Conservation (phyloP, 64 coral and sea anemone genomes). For the Dendrophyllia cribrosa region DNA sequence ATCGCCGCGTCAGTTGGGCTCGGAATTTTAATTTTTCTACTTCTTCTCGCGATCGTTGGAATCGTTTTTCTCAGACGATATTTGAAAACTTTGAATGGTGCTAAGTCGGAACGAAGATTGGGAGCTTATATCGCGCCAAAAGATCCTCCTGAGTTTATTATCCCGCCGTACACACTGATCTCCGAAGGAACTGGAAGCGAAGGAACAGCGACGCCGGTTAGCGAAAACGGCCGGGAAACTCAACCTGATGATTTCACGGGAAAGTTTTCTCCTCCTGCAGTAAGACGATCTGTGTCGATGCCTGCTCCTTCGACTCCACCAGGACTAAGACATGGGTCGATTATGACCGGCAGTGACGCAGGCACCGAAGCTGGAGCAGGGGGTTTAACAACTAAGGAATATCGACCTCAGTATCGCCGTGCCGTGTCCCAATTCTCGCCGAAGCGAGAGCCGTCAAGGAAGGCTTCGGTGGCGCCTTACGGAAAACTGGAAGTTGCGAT, state of each 20-base stretch:
- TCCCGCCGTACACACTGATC: slow-evolving; percentile 74
- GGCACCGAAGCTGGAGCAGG: background rate
- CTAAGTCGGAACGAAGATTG: background rate
- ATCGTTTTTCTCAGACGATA: slow-evolving; percentile 15
- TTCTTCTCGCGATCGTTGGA: slow-evolving; percentile 32
- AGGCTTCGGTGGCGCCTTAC: slow-evolving; percentile 72
- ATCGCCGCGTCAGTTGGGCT: slow-evolving; percentile 17
- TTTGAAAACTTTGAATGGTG: background rate
- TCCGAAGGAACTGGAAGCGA: slow-evolving; percentile 47
- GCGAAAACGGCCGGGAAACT: slow-evolving; percentile 3
- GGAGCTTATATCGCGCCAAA: slow-evolving; percentile 60
- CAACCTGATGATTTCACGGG: background rate
- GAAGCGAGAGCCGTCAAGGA: slow-evolving; percentile 39
- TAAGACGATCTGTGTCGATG: slow-evolving; percentile 22
- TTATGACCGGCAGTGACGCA: background rate
- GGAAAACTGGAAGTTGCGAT: slow-evolving; percentile 87
- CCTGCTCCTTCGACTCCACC: slow-evolving; percentile 20
- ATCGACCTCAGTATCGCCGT: slow-evolving; percentile 43
- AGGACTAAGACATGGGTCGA: background rate
- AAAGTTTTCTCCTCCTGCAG: slow-evolving; percentile 7
- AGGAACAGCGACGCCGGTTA: slow-evolving; percentile 20
- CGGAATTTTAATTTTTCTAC: slow-evolving; percentile 33
- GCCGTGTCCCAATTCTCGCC: slow-evolving; percentile 37
- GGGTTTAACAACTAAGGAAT: background rate
- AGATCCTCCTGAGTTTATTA: slow-evolving; percentile 80